Percentiles rank a stretch among this genome's conserved stretches.
phyloP scores from a whole-genome alignment of 1,140 invertebrate species.

The Diachasma alloeum region DNA sequence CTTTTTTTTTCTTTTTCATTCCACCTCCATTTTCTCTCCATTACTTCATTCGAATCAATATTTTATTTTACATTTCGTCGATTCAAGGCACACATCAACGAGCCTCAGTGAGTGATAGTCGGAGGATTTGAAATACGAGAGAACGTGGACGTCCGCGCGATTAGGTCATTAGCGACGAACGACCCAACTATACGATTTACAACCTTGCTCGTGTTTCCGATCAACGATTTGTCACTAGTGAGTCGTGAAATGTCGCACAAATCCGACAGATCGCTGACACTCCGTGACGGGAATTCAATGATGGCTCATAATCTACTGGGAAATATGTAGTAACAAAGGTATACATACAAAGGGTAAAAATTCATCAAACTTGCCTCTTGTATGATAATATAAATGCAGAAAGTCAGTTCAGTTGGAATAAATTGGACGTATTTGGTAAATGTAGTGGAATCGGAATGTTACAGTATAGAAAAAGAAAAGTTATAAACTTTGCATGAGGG shows the following conservation, averaged over 20 bases:
- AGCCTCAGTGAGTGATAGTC: neutral
- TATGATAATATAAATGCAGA: too few species aligned
- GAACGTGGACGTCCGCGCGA: conserved; percentile 19
- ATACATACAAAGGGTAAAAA: too few species aligned
- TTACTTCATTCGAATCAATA: neutral
- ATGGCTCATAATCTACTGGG: neutral
- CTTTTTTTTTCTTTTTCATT: neutral
- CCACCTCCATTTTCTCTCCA: neutral
- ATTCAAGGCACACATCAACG: neutral
- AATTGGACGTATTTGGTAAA: neutral
- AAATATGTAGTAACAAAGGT: neutral
- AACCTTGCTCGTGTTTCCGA: conserved; percentile 26
- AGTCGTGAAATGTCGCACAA: conserved; percentile 26
- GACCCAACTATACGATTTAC: conserved; percentile 22
- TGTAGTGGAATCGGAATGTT: neutral
- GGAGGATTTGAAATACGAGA: conserved; percentile 27
- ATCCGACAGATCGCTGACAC: conserved; percentile 21
- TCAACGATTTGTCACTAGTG: conserved; percentile 26
- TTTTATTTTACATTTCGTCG: neutral
- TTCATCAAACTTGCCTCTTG: too few species aligned
- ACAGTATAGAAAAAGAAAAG: neutral
- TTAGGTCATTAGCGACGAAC: conserved; percentile 29
- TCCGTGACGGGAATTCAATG: neutral
- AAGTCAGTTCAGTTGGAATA: neutral
- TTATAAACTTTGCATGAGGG: neutral